Conservation (phyloP, 2,888 invertebrate species). For the Esperia sulphurella region DNA sequence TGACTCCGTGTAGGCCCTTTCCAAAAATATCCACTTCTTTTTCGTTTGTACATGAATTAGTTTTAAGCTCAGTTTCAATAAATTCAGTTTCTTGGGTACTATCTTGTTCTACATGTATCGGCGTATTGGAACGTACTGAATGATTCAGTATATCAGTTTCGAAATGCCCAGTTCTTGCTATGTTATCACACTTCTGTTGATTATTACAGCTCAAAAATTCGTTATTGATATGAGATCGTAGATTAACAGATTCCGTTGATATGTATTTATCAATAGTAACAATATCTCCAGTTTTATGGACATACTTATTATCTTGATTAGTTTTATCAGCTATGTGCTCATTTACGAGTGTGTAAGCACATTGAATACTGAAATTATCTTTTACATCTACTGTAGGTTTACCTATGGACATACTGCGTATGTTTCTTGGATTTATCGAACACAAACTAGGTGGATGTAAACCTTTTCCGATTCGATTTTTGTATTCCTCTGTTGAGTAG, state of each 20-base stretch:
- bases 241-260: neutral
- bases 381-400: slow-evolving; percentile 14
- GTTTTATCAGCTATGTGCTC: neutral
- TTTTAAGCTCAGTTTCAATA: neutral
- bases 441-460: slow-evolving; percentile 33
- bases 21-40: too few species aligned
- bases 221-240: neutral
- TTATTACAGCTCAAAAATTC: neutral
- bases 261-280: neutral
- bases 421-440: slow-evolving; percentile 46
- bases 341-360: neutral
- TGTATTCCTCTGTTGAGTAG: slow-evolving; percentile 19
- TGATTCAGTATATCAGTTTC: neutral
- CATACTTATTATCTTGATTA: neutral
- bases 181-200: neutral
- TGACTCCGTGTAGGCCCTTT: too few species aligned
- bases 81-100: neutral
- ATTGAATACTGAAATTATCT: neutral
- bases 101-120: neutral
- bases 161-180: neutral
- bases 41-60: too few species aligned
- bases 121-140: slow-evolving; percentile 1
- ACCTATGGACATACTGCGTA: slow-evolving; percentile 52
- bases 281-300: neutral
- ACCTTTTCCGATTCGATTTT: slow-evolving; percentile 32